These are phyloP conservation scores for Alfaro cultratus DNA, from an alignment of 2,797 vertebrate species.

Conservation along the genomic window DNA sequence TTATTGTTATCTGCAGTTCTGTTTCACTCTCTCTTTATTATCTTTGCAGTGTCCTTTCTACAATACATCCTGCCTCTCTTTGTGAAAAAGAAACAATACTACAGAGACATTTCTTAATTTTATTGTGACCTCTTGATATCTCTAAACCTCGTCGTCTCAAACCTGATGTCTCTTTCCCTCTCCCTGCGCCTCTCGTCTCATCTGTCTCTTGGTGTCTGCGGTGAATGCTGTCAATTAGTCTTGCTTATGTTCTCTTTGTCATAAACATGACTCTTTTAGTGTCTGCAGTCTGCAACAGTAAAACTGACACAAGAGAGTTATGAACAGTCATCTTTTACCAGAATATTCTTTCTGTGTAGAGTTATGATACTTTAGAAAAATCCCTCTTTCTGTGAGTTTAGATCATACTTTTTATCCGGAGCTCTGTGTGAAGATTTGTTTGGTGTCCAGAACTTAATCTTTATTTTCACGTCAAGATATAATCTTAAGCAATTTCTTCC, in stretches of 20 bases:
- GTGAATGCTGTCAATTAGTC: conserved; percentile 35
- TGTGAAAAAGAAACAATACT: conserved; percentile 17
- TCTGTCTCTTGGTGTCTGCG: conserved; percentile 41
- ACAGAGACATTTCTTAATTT: conserved; percentile 7
- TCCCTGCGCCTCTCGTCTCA: conserved; percentile 27
- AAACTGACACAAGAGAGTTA: conserved; percentile 53
- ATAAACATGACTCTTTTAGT: conserved; percentile 46
- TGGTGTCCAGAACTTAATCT: not conserved
- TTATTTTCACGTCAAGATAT: not conserved
- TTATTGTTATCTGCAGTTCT: conserved; percentile 26
- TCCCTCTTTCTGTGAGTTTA: conserved; percentile 29
- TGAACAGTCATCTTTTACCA: conserved; percentile 11
- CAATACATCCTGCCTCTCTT: conserved; percentile 16
- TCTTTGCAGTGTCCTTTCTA: conserved; percentile 21
- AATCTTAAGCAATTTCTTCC: not conserved
- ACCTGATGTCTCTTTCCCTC: conserved; percentile 29
- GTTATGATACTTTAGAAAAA: conserved; percentile 24
- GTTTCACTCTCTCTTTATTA: conserved; percentile 16
- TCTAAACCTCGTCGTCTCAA: conserved; percentile 16
- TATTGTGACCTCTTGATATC: conserved; percentile 15
- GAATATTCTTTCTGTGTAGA: conserved; percentile 36
- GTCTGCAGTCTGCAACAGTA: conserved; percentile 30
- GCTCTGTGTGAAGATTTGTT: conserved; percentile 7
- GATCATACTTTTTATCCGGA: conserved; percentile 12
- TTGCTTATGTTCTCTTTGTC: conserved; percentile 39